Base-by-base conservation (phyloP, 2,113 vertebrate genomes). In the Cricetomys ansorgei region DNA sequence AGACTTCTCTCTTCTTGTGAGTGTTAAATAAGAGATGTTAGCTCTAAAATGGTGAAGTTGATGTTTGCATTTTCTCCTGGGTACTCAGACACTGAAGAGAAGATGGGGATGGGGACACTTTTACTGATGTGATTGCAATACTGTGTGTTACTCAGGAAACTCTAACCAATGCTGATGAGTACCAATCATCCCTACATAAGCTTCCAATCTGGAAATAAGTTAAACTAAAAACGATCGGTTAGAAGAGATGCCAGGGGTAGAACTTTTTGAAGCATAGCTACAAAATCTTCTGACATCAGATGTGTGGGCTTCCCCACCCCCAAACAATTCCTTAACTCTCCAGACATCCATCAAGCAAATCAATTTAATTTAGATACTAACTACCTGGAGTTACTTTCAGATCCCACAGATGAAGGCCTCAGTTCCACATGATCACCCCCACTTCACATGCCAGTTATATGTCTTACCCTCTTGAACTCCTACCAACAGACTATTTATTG, bases 21-120 rank as follows among this genome's bases (percentile, higher is more conserved):
- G 62, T 95, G 88, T 93, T 96, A 96, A 95, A 67, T 73, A 97
- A 86, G 37, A 96, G 31, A 97, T 89, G 95, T 97, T 97, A 96
- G 17, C 53, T 67, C 79, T 95, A 73, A 96, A 59, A 96, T 89
- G 81, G 25, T 95, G 48, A 45, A 89, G 16, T 94, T 34, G 0
- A n/a, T 81, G 69, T 70, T 9, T 95, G 88, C 94, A 34, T n/a
- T 96, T 94, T 92, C 79, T 94, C 50, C 79, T 92, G 50, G 76
- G 83, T 8, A 43, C 29, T 91, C n/a, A 91, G 94, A 34, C 9
- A 93, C 37, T 27, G 92, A 34, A 95, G 57, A 89, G 87, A 79
- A 97, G 29, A 6, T 23, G 55, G 8, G 43, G 59, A 6, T 17
- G 70, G 53, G n/a, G n/a, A n/a, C n/a, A 84, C 8, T 64, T 87